Base-by-base conservation (phyloP, 2,888 invertebrate species). In the Nemoura dubitans region DNA sequence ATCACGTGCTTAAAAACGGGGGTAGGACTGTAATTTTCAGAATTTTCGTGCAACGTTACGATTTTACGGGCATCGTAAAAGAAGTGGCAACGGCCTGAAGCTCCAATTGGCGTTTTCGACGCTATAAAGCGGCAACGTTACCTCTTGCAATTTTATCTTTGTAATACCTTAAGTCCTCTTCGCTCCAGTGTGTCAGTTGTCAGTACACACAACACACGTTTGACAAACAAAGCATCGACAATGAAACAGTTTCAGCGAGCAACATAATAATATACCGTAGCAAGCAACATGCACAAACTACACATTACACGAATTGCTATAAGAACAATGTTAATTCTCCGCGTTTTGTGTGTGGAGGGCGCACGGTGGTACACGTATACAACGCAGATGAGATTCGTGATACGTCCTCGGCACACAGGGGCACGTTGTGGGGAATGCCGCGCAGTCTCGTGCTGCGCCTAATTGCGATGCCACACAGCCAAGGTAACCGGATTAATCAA, bases 401-500 rank as follows among this genome's bases (percentile, higher is more conserved):
- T 10, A 1, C 59, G 59, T 59, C 59, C 59, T 7, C 21, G 59
- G 36, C 5, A 36, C n/a, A n/a, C 36, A 59, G 1, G 59, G 14
- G 59, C 59, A 59, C 59, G 16, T 1, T 21, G 59, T 59, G 21
- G 59, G 1, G 59, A 78, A 27, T 25, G 26, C 25, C 10, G 25
- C 2, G 78, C 78, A 14, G 1, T 6, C 6, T 2, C 26, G 26
- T 26, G 28, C 83, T 29, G n/a, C 83, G 26, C 7, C 84, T 84
- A 76, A 83, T 84, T 84, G 59, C 27, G 59, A 76, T 76, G 36
- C 83, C 26, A 26, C 42, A n/a, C 83, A 83, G 83, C 76, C 76
- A 84, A 84, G 76, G 76, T 76, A 84, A 84, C 84, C 43, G 59
- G 27, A 76, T 84, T 59, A 84, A 84, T 84, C 84, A 84, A 84